A percentile compares a stretch with the other conserved stretches of the same genome.
Evolutionary conservation across 2,113 vertebrate species (phyloP).

Genomic region (Hemibagrus wyckioides): DNA sequence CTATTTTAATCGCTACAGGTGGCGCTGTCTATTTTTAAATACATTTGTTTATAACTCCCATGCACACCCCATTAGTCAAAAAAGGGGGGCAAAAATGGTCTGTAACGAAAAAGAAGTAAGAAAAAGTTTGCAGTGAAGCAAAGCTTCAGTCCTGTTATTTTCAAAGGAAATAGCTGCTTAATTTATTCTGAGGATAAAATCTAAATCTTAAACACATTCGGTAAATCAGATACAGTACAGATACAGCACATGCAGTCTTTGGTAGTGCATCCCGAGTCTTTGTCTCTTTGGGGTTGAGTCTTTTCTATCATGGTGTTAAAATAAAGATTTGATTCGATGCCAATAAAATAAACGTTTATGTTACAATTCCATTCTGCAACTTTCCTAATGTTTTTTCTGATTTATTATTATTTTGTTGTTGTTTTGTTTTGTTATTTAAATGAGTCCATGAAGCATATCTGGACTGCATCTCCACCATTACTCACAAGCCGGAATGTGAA

Average conservation of each 20-base stretch:
- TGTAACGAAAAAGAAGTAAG: background rate
- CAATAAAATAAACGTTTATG: constrained; percentile 3
- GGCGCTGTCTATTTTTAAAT: background rate
- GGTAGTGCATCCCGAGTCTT: constrained; percentile 7
- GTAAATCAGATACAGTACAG: constrained; percentile 13
- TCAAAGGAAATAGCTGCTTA: background rate
- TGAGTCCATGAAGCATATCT: background rate
- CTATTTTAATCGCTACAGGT: background rate
- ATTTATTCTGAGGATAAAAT: background rate
- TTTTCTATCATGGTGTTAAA: constrained; percentile 4
- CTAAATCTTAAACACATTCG: background rate
- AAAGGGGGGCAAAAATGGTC: background rate
- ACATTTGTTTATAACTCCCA: background rate
- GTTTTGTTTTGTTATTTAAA: background rate
- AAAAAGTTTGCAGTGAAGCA: background rate
- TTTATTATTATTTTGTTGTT: background rate
- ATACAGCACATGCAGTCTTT: background rate
- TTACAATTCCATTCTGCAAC: background rate
- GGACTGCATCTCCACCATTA: constrained; percentile 5
- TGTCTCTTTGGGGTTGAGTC: constrained; percentile 13
- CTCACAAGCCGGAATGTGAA: constrained; percentile 40
- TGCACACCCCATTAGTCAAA: background rate
- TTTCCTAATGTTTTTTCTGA: background rate
- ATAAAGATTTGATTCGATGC: background rate
- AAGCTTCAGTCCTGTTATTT: background rate